phyloP scores from a whole-genome alignment of 2,888 invertebrate species.

The Lithodes maja region DNA sequence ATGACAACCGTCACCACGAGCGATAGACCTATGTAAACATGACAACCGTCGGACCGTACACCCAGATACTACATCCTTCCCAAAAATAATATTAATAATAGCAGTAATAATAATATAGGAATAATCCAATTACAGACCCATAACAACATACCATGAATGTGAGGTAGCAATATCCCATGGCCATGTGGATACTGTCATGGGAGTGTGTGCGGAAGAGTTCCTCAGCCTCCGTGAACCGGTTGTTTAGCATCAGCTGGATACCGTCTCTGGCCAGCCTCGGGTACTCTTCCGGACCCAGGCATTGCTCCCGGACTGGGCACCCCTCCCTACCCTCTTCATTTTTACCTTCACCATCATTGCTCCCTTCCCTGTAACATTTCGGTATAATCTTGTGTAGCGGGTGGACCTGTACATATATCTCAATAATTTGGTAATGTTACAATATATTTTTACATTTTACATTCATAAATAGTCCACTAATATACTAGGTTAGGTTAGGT shows the following conservation, averaged over 20 bases:
- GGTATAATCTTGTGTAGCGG: too few relatives aligned
- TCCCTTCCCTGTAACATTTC: background rate
- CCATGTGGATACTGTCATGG: conserved; percentile 76
- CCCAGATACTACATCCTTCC: background rate
- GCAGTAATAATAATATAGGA: background rate
- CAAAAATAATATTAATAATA: background rate
- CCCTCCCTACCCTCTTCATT: conserved; percentile 10
- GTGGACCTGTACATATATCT: too few relatives aligned
- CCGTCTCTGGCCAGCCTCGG: conserved; percentile 75
- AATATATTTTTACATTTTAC: too few relatives aligned
- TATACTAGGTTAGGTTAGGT: too few relatives aligned
- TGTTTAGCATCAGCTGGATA: conserved; percentile 76
- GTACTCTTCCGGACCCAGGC: conserved; percentile 56
- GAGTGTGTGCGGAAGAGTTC: conserved; percentile 74
- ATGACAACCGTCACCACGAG: too few relatives aligned
- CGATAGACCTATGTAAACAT: too few relatives aligned
- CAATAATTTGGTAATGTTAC: too few relatives aligned
- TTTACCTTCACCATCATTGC: background rate
- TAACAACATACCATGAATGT: conserved; percentile 76
- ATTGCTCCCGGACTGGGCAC: background rate
- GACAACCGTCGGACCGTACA: too few relatives aligned
- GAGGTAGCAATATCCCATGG: conserved; percentile 77
- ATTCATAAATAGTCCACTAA: too few relatives aligned
- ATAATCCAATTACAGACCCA: background rate
- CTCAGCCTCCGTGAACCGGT: conserved; percentile 76